phyloP scores from a whole-genome alignment of 2,797 vertebrate species.

The Lagocephalus sceleratus region DNA sequence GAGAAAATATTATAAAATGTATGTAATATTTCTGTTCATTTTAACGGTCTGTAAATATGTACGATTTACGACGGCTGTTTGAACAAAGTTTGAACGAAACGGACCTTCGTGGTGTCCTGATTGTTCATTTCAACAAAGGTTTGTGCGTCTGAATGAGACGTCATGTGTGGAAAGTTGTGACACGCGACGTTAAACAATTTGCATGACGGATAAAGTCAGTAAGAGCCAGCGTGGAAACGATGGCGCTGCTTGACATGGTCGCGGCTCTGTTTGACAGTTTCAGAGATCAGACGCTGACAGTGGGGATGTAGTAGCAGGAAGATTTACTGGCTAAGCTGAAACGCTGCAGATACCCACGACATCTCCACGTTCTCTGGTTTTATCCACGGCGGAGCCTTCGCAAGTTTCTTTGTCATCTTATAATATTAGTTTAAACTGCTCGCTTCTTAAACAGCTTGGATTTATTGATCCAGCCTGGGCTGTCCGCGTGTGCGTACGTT shows the following conservation, averaged over 20 bases:
- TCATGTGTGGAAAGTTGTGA: no score
- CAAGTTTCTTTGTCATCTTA: not conserved
- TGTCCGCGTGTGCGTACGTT: not conserved
- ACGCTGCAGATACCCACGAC: not conserved
- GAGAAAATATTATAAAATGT: no score
- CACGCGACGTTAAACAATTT: constrained; percentile 26
- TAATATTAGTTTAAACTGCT: not conserved
- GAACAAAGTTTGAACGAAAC: not conserved
- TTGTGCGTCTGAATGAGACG: no score
- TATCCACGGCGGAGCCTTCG: not conserved
- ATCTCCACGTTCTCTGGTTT: not conserved
- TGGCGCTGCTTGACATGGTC: constrained; percentile 21
- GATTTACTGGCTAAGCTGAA: constrained; percentile 15
- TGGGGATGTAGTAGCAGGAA: constrained; percentile 2
- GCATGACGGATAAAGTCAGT: constrained; percentile 41
- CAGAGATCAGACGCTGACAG: constrained; percentile 11
- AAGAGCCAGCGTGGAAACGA: constrained; percentile 7
- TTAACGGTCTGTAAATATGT: no score
- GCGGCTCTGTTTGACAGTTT: constrained; percentile 24
- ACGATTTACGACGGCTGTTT: not conserved
- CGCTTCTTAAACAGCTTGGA: not conserved
- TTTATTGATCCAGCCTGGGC: not conserved
- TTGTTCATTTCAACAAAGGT: no score
- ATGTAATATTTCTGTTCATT: no score
- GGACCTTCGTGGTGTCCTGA: no score